These are phyloP conservation scores for Leptobrachium leishanense DNA, from an alignment of 2,113 vertebrate species.

Conservation along the genomic window DNA sequence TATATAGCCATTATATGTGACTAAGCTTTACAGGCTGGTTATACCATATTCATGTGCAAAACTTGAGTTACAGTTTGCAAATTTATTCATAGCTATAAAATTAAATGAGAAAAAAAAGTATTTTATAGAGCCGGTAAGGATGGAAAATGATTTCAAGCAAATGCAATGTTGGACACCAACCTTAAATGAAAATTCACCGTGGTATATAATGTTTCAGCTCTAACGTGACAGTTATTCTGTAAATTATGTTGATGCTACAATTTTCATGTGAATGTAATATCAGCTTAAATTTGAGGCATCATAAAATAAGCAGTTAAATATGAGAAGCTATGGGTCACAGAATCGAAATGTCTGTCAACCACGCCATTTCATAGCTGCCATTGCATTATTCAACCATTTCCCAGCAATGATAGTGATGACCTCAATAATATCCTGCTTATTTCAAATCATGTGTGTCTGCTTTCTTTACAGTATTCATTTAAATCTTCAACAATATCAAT, in stretches of 20 bases:
- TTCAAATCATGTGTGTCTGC: neutral
- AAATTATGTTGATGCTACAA: conserved; percentile 44
- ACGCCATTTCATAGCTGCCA: conserved; percentile 32
- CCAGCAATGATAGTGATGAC: conserved; percentile 39
- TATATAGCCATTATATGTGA: conserved; percentile 10
- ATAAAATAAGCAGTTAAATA: conserved; percentile 37
- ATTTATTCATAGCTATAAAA: conserved; percentile 18
- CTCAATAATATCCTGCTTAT: conserved; percentile 19
- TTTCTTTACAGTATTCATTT: conserved; percentile 4
- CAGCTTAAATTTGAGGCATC: conserved; percentile 24
- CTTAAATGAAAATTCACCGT: conserved; percentile 30
- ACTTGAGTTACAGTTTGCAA: neutral
- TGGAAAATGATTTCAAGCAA: conserved; percentile 21
- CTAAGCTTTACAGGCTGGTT: conserved; percentile 7
- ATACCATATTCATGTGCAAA: conserved; percentile 23
- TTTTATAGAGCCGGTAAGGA: conserved; percentile 20
- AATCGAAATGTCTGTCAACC: conserved; percentile 33
- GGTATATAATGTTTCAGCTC: conserved; percentile 13
- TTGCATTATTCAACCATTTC: conserved; percentile 33
- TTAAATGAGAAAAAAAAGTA: conserved; percentile 25
- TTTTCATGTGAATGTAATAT: conserved; percentile 32
- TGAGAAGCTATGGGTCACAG: conserved; percentile 32
- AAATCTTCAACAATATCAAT: neutral
- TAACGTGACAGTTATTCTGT: conserved; percentile 35
- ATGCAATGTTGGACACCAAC: conserved; percentile 11